A percentile compares a stretch with the other conserved stretches of the same genome.
phyloP scores from a whole-genome alignment of 1,140 invertebrate species.

The Lepidurus couesii region DNA sequence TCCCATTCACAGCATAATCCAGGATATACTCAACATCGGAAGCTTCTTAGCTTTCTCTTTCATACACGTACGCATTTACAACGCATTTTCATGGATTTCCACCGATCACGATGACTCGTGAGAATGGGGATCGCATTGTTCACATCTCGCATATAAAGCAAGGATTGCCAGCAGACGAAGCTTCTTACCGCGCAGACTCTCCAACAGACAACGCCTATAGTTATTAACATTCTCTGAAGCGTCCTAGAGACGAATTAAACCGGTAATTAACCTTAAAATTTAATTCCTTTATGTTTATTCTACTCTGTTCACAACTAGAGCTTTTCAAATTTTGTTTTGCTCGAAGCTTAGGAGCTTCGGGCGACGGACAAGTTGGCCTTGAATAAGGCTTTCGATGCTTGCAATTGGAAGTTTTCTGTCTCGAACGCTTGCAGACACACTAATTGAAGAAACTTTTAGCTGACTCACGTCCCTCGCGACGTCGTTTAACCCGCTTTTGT shows the following conservation, averaged over 20 bases:
- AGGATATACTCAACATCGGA: too few relatives aligned
- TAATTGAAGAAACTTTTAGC: neutral
- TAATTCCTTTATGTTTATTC: too few relatives aligned
- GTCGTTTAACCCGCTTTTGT: neutral
- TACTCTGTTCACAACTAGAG: too few relatives aligned
- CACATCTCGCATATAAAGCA: neutral
- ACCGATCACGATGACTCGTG: conserved; percentile 3
- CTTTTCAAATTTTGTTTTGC: neutral
- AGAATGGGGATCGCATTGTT: neutral
- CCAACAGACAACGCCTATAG: neutral
- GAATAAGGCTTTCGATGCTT: neutral
- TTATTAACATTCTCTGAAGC: too few relatives aligned
- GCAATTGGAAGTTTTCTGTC: too few relatives aligned
- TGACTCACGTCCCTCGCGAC: neutral
- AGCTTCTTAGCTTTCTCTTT: too few relatives aligned
- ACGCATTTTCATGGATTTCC: neutral
- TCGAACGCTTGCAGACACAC: too few relatives aligned
- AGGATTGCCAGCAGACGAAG: neutral
- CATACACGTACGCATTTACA: too few relatives aligned
- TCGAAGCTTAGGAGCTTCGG: neutral
- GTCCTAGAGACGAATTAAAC: too few relatives aligned
- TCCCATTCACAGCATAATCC: too few relatives aligned
- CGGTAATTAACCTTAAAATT: too few relatives aligned
- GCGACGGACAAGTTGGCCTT: neutral
- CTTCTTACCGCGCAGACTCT: neutral